phyloP scores from a whole-genome alignment of 2,113 vertebrate species.

The Himantopus leucocephalus region DNA sequence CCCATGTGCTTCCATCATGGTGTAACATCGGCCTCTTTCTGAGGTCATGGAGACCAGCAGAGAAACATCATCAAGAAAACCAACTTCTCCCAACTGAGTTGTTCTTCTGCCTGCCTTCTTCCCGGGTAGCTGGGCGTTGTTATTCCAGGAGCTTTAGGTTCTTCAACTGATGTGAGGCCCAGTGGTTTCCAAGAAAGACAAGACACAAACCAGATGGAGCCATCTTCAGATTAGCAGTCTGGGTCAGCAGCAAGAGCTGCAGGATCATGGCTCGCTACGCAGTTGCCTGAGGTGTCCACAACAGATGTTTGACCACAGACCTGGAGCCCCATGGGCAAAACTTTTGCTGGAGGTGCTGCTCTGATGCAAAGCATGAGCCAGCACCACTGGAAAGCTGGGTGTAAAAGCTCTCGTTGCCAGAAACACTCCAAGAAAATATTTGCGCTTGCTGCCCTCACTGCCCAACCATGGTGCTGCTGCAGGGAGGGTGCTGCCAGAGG shows the following conservation, averaged over 20 bases:
- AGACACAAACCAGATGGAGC: neutral
- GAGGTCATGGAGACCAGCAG: neutral
- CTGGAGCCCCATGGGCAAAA: neutral
- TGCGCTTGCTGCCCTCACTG: neutral
- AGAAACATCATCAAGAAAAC: neutral
- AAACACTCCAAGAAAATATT: neutral
- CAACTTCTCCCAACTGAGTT: neutral
- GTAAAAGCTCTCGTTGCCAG: neutral
- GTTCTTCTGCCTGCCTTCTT: neutral
- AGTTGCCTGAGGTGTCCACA: neutral
- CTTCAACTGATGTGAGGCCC: neutral
- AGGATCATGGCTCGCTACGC: fast-evolving
- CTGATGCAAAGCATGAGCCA: neutral
- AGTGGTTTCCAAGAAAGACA: neutral
- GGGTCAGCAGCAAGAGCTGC: neutral
- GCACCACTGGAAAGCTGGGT: fast-evolving
- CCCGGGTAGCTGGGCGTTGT: neutral
- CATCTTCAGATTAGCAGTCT: neutral
- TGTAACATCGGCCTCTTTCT: neutral
- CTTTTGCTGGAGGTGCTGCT: neutral
- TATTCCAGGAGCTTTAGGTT: neutral
- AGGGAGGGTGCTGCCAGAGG: neutral
- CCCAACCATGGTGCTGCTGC: fast-evolving
- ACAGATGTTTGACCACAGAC: neutral
- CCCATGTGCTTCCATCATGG: neutral